Evolutionary conservation across 2,113 vertebrate species (phyloP).

Genomic region (Nothoprocta perdicaria): DNA sequence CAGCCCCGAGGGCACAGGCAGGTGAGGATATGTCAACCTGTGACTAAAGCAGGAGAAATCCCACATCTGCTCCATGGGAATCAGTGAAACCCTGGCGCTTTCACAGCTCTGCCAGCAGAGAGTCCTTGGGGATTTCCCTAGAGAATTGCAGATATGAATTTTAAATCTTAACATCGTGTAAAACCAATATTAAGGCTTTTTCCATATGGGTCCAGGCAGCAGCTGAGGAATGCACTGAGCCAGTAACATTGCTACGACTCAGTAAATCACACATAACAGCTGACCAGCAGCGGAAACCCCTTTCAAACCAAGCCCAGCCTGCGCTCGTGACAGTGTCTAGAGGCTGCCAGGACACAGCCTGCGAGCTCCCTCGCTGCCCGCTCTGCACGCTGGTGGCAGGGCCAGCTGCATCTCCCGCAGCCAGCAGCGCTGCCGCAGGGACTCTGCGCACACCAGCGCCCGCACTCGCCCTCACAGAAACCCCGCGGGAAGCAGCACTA

Average conservation of each 20-base stretch:
- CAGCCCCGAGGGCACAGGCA: neutral
- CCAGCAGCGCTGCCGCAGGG: no score
- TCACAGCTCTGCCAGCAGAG: neutral
- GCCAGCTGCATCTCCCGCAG: no score
- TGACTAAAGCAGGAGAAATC: neutral
- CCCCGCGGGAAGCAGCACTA: no score
- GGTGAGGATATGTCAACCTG: slow-evolving; percentile 1
- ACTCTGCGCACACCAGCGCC: no score
- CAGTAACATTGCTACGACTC: neutral
- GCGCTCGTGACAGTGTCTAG: neutral
- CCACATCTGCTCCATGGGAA: neutral
- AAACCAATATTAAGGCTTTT: slow-evolving; percentile 1
- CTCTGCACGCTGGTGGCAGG: no score
- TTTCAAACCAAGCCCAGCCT: neutral
- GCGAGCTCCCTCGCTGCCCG: no score
- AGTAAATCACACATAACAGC: neutral
- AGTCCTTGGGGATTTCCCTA: neutral
- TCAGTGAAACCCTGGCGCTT: slow-evolving; percentile 25
- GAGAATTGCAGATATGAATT: neutral
- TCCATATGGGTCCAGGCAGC: neutral
- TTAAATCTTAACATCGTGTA: neutral
- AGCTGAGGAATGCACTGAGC: slow-evolving; percentile 1
- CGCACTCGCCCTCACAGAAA: no score
- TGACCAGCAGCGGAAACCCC: neutral
- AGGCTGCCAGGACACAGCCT: neutral